Base-by-base conservation (phyloP, 1,140 invertebrate species). In the Eumaeus atala region DNA sequence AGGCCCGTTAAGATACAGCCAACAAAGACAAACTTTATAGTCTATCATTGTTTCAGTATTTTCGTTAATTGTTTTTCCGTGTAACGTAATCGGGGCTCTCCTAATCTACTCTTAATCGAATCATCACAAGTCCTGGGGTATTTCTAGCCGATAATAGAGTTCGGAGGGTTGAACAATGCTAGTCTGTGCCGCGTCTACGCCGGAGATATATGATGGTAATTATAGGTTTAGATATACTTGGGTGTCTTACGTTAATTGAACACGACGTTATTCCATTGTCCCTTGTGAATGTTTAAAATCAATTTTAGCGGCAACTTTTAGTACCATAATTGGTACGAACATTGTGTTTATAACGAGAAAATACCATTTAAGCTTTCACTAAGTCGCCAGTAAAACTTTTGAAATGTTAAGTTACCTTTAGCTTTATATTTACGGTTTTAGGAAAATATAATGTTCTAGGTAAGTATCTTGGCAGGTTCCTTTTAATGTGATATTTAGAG, bases 11-110 rank as follows among this genome's bases (percentile, higher is more conserved):
- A 77, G 77, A 79, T 72, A 84, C 67, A 73, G 71, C 61, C 77
- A 73, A 81, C 77, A 84, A 82, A 83, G 76, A 72, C 71, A 53
- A 77, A 81, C 70, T 84, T 81, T 81, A 83, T 71, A 77, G 67
- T 69, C 63, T 67, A 70, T 78, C 77, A 78, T 84, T 79, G 79
- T 81, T 74, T 75, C 62, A 79, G 67, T 75, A 79, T 78, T 77
- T 74, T 74, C 68, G 64, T 67, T 83, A 83, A 85, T 85, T 85
- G 81, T 85, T 85, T 85, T 85, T 85, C 81, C 79, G 72, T 85
- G 81, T 84, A 75, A 72, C 71, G 61, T 71, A 66, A 74, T 70
- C 71, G 60, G 77, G 70, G 70, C 72, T 54, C 52, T 54, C 59
- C 71, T 84, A 74, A 84, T 84, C 76, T 71, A 58, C 57, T 58